These are phyloP conservation scores for Drosophila pseudoananassae DNA, from an alignment of 1,140 invertebrate species.

Conservation along the genomic window DNA sequence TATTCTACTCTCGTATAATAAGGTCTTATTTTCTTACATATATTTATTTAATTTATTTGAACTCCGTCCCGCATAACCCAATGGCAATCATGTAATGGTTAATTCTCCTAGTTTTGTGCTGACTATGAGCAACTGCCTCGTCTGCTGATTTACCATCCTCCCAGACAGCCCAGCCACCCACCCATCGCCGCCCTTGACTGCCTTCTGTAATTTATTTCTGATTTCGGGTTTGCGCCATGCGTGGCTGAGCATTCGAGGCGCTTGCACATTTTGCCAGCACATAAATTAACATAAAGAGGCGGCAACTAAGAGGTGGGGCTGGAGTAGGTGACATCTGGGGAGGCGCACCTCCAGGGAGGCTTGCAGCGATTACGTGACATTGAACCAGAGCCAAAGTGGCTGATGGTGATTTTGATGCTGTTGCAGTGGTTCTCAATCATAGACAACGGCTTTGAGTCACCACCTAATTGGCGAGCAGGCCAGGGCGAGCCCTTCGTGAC, in stretches of 20 bases:
- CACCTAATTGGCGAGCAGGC: conserved; percentile 4
- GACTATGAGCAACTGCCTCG: conserved; percentile 66
- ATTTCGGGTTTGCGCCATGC: conserved; percentile 75
- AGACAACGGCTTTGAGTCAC: conserved; percentile 40
- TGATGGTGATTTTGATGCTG: conserved; percentile 23
- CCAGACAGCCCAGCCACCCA: conserved; percentile 1
- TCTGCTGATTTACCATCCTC: neutral
- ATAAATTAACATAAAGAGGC: conserved; percentile 80
- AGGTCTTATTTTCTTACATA: no score
- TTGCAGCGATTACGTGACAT: conserved; percentile 76
- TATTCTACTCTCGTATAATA: no score
- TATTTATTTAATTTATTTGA: neutral
- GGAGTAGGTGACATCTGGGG: neutral
- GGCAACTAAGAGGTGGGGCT: conserved; percentile 22
- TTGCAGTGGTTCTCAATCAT: conserved; percentile 62
- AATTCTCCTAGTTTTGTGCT: conserved; percentile 42
- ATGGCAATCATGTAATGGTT: conserved; percentile 18
- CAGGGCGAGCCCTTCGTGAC: conserved; percentile 54
- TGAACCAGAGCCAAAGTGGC: conserved; percentile 69
- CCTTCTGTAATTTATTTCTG: conserved; percentile 74
- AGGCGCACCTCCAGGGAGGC: conserved; percentile 36
- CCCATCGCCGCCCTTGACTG: neutral
- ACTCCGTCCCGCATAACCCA: conserved; percentile 29
- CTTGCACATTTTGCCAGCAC: conserved; percentile 80
- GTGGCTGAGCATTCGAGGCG: conserved; percentile 75